Percentiles rank a stretch among this genome's conserved stretches.
Evolutionary conservation across 30 jellyfish, hydroid and myxozoan genomes (phyloP).

Genomic region (Aurelia aurita complex sp. Pacific): DNA sequence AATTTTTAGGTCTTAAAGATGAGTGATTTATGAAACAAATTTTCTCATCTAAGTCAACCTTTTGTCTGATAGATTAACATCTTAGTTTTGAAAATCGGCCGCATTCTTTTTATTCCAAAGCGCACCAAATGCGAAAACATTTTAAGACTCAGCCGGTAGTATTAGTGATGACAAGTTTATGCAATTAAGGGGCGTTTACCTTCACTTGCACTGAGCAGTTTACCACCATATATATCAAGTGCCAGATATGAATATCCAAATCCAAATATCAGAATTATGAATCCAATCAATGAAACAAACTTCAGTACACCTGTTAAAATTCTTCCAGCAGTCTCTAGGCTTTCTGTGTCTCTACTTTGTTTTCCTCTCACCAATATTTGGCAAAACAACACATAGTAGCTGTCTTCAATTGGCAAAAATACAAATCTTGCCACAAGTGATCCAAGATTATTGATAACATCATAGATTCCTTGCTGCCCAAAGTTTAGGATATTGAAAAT

Average conservation of each 20-base stretch:
- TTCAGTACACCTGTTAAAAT: slow-evolving; percentile 73
- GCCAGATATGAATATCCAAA: slow-evolving; percentile 81
- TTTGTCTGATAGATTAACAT: too few relatives aligned
- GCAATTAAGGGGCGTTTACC: slow-evolving; percentile 35
- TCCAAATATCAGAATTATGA: slow-evolving; percentile 88
- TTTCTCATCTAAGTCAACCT: too few relatives aligned
- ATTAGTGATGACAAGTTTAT: too few relatives aligned
- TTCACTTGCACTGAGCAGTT: slow-evolving; percentile 81
- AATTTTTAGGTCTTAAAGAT: too few relatives aligned
- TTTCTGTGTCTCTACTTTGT: slow-evolving; percentile 10
- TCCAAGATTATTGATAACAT: slow-evolving; percentile 91
- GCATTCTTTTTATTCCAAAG: too few relatives aligned
- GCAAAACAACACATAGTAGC: slow-evolving; percentile 88
- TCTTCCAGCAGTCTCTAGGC: slow-evolving; percentile 60
- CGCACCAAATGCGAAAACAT: too few relatives aligned
- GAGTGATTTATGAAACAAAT: too few relatives aligned
- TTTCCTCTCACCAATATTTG: slow-evolving; percentile 81
- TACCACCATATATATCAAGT: slow-evolving; percentile 95
- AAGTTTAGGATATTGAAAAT: slow-evolving; percentile 69
- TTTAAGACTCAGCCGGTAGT: too few relatives aligned
- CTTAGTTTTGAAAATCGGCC: too few relatives aligned
- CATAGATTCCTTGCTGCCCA: slow-evolving; percentile 94
- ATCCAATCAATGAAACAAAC: slow-evolving; percentile 86
- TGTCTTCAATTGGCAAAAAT: slow-evolving; percentile 95
- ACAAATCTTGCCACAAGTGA: slow-evolving; percentile 96